Conservation (phyloP, 2,888 invertebrate genomes). For the Furcula furcula region DNA sequence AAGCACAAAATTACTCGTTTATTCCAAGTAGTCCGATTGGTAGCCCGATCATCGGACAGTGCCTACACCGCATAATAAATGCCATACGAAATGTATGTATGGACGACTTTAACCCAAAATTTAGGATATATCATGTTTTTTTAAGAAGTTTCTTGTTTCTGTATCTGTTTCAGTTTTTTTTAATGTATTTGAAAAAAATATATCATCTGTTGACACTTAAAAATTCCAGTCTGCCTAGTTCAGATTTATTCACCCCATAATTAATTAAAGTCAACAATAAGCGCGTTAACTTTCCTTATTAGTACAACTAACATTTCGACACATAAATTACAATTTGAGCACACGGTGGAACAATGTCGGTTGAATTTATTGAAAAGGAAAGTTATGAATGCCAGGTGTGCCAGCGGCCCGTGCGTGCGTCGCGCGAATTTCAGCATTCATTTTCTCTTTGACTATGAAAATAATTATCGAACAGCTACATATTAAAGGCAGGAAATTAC, state of each 20-base stretch:
- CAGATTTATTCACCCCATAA: constrained; percentile 4
- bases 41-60: too few species aligned
- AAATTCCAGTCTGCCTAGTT: too few species aligned
- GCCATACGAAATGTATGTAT: too few species aligned
- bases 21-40: too few species aligned
- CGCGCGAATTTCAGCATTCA: constrained; percentile 38
- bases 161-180: too few species aligned
- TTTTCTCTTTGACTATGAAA: constrained; percentile 37
- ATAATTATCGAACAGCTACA: constrained; percentile 42
- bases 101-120: too few species aligned
- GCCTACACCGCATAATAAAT: too few species aligned
- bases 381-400: constrained; percentile 56
- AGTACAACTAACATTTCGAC: constrained; percentile 23
- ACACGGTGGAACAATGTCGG: constrained; percentile 32
- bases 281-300: constrained; percentile 16
- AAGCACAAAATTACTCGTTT: too few species aligned
- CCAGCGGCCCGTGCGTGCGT: constrained; percentile 40
- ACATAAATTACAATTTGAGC: constrained; percentile 37
- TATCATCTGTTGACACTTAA: too few species aligned
- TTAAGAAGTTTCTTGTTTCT: too few species aligned
- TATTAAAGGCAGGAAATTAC: constrained; percentile 33
- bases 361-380: constrained; percentile 64
- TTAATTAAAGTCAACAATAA: neutral
- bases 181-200: too few species aligned
- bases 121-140: too few species aligned